These are phyloP conservation scores for Sarcophaga rosellei DNA, from an alignment of 2,888 invertebrate species.

Conservation along the genomic window DNA sequence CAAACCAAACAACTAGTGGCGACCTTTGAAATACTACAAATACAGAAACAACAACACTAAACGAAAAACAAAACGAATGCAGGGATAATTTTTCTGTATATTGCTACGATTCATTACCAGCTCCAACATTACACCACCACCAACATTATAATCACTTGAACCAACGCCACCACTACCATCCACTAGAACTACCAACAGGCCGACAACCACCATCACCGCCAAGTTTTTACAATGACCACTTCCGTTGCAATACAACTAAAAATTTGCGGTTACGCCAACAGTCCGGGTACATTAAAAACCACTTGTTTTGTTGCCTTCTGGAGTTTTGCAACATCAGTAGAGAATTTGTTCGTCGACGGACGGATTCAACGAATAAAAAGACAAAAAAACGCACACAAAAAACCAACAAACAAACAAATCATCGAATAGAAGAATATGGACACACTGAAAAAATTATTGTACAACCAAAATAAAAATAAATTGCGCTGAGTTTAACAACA, in stretches of 20 bases:
- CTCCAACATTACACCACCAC: slow-evolving; percentile 46
- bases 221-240: slow-evolving; percentile 67
- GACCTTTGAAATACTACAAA: slow-evolving; percentile 34
- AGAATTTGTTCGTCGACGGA: background rate
- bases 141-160: slow-evolving; percentile 33
- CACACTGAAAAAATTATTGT: slow-evolving; percentile 11
- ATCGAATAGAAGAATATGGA: background rate
- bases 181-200: background rate
- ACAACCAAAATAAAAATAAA: slow-evolving; percentile 28
- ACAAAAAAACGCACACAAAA: slow-evolving; percentile 1
- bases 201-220: slow-evolving; percentile 45
- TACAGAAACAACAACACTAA: slow-evolving; percentile 5
- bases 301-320: slow-evolving; percentile 61
- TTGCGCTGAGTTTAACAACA: slow-evolving; percentile 31
- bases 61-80: no score
- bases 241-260: slow-evolving; percentile 63
- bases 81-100: background rate
- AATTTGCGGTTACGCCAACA: slow-evolving; percentile 51
- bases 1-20: slow-evolving; percentile 18
- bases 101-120: slow-evolving; percentile 54
- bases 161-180: background rate
- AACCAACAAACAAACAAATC: slow-evolving; percentile 16
- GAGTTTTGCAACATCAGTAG: slow-evolving; percentile 53
- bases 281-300: slow-evolving; percentile 55
- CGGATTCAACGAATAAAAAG: background rate